Percentiles rank a stretch among this genome's conserved stretches.
Conservation (phyloP, 2,888 invertebrate genomes). For the Lepidochitona cinerea region DNA sequence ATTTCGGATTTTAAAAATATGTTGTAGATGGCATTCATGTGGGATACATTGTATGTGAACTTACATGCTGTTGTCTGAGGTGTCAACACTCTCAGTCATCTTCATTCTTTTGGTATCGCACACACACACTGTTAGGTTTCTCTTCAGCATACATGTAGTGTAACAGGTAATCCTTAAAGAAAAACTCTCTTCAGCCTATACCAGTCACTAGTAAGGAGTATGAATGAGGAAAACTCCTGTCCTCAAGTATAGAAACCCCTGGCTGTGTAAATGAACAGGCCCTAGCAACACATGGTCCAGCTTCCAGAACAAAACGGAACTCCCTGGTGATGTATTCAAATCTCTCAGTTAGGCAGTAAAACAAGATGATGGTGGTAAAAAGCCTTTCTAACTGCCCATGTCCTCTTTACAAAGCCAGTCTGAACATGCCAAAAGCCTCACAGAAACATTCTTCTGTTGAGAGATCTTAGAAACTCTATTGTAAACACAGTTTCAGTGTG, state of each 20-base stretch:
- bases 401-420: background rate
- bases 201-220: too few relatives aligned
- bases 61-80: background rate
- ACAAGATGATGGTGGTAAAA: background rate
- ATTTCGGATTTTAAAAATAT: too few relatives aligned
- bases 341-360: background rate
- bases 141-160: conserved; percentile 7
- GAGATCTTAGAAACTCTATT: conserved; percentile 6
- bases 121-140: conserved; percentile 3
- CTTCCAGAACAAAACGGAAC: background rate
- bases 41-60: background rate
- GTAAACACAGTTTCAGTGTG: background rate
- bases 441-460: background rate
- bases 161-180: background rate
- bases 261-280: background rate
- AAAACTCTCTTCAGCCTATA: background rate
- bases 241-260: too few relatives aligned
- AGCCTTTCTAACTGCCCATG: background rate
- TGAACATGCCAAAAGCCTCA: background rate
- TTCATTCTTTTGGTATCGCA: conserved; percentile 4
- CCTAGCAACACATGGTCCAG: background rate
- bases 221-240: too few relatives aligned
- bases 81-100: background rate
- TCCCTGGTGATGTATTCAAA: background rate
- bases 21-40: too few relatives aligned